Evolutionary conservation across 2,888 invertebrate genomes (phyloP).

Genomic region (Drosophila silvestris): DNA sequence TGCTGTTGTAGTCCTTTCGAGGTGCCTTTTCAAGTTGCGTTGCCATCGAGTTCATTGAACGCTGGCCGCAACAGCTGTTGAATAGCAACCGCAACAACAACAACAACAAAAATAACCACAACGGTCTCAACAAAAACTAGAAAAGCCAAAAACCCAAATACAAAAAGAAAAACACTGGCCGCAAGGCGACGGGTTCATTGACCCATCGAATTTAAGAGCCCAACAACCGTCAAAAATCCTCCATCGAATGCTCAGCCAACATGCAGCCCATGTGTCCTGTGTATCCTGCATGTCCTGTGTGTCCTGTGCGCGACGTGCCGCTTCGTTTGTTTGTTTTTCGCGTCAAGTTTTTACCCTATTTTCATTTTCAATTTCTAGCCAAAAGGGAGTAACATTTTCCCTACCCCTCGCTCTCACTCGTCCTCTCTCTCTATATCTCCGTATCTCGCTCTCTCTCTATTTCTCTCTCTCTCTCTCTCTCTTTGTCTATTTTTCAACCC

Average conservation of each 20-base stretch:
- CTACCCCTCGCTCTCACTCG: neutral
- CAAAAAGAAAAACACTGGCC: constrained; percentile 41
- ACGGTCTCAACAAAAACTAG: constrained; percentile 17
- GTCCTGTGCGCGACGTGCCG: constrained; percentile 38
- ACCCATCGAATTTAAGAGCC: constrained; percentile 16
- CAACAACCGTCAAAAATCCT: constrained; percentile 10
- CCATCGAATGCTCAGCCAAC: constrained; percentile 15
- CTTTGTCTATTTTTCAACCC: constrained; percentile 43
- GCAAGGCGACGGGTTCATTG: constrained; percentile 46
- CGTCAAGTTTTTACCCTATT: constrained; percentile 81
- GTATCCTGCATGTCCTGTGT: constrained; percentile 3
- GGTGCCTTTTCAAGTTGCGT: constrained; percentile 12
- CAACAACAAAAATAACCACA: constrained; percentile 29
- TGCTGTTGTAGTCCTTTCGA: constrained; percentile 8
- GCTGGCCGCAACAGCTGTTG: constrained; percentile 68
- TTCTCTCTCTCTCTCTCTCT: neutral
- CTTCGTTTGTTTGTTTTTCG: constrained; percentile 77
- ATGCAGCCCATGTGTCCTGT: constrained; percentile 25
- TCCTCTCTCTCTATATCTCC: neutral
- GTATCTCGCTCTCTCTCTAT: neutral
- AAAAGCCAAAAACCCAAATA: constrained; percentile 13
- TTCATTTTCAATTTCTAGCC: constrained; percentile 57
- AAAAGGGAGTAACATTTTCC: constrained; percentile 18
- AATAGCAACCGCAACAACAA: constrained; percentile 35
- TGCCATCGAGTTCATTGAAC: constrained; percentile 65